phyloP scores from a whole-genome alignment of 92 coral and sea anemone genomes.

The Siderastrea siderea region DNA sequence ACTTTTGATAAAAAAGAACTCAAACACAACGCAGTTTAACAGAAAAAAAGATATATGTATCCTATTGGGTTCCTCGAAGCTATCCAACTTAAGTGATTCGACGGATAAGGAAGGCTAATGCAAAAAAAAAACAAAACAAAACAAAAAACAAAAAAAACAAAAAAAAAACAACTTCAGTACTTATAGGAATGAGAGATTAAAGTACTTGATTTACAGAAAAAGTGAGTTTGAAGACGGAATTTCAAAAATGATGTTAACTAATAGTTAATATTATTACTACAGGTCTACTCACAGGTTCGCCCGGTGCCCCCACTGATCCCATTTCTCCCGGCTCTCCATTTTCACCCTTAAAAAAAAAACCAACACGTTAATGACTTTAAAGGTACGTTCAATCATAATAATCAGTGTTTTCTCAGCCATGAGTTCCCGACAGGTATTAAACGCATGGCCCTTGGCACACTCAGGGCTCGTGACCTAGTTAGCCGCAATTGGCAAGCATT shows the following conservation, averaged over 20 bases:
- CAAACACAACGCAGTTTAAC: too few species aligned
- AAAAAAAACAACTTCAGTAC: not conserved
- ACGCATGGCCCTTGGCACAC: not conserved
- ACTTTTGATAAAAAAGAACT: too few species aligned
- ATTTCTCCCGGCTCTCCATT: slow-evolving; percentile 18
- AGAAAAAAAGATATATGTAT: too few species aligned
- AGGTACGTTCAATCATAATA: too few species aligned
- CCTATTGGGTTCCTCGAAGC: too few species aligned
- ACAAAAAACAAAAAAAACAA: not conserved
- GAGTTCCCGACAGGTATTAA: not conserved
- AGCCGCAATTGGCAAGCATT: too few species aligned
- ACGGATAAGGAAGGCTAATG: too few species aligned
- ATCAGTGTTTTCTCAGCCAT: not conserved
- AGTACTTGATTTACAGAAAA: not conserved
- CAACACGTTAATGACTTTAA: too few species aligned
- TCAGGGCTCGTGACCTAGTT: not conserved
- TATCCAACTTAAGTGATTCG: too few species aligned
- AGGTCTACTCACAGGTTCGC: slow-evolving; percentile 8
- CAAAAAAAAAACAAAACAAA: not conserved
- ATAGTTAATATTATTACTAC: too few species aligned
- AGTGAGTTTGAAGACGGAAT: too few species aligned
- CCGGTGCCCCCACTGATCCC: slow-evolving; percentile 4
- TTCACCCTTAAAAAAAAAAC: slow-evolving; percentile 7
- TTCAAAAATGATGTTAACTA: too few species aligned
- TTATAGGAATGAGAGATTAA: not conserved